Percentiles rank a stretch among this genome's conserved stretches.
Conservation (phyloP, 2,888 invertebrate genomes). For the Dioctria rufipes region DNA sequence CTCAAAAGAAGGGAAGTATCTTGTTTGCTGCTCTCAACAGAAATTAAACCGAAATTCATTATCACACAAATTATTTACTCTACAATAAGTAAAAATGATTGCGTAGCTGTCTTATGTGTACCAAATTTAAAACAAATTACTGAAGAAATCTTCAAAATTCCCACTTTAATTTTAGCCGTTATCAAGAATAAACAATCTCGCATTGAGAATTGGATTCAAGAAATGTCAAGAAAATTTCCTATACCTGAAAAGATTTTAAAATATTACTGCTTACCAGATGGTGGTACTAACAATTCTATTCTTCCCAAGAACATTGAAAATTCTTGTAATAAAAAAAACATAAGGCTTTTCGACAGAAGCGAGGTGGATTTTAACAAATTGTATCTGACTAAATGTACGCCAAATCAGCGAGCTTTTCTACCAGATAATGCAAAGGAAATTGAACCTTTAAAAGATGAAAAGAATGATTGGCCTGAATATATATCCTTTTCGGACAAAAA, state of each 20-base stretch:
- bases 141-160: background rate
- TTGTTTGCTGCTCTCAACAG: slow-evolving; percentile 20
- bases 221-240: slow-evolving; percentile 2
- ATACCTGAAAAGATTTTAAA: slow-evolving; percentile 2
- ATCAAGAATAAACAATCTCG: background rate
- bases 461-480: background rate
- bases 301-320: background rate
- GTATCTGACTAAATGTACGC: background rate
- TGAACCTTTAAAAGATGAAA: background rate
- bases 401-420: slow-evolving; percentile 3
- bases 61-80: slow-evolving; percentile 23
- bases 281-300: background rate
- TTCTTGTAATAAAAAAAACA: background rate
- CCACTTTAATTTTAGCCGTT: background rate
- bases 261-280: background rate
- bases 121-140: slow-evolving; percentile 20
- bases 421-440: background rate
- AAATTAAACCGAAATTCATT: slow-evolving; percentile 29
- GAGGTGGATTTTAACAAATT: background rate
- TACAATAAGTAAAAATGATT: background rate
- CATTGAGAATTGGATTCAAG: background rate
- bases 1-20: slow-evolving; percentile 15
- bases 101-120: background rate
- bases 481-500: slow-evolving; percentile 6
- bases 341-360: background rate